Percentiles rank a stretch among this genome's conserved stretches.
Evolutionary conservation across 1,140 invertebrate species (phyloP).

Genomic region (Temnothorax curvispinosus): DNA sequence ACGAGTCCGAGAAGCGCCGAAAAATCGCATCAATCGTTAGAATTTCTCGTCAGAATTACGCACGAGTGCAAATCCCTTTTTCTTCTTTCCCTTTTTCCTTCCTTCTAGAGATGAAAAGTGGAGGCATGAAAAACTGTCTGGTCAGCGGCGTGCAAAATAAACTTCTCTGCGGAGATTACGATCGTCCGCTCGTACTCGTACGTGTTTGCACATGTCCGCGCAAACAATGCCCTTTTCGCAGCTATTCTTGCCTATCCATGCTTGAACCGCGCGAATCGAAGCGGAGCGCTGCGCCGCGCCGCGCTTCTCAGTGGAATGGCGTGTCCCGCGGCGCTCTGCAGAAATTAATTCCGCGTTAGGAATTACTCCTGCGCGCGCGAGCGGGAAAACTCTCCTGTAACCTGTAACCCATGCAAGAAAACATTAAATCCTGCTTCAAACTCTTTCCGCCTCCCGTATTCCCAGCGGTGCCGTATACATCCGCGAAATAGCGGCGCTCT

Average conservation of each 20-base stretch:
- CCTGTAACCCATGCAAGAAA: conserved; percentile 4
- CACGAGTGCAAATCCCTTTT: background rate
- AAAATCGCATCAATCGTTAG: background rate
- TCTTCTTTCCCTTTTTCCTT: no score
- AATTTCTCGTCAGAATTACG: conserved; percentile 6
- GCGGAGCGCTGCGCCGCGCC: background rate
- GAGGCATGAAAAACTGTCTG: background rate
- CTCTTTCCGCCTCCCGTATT: conserved; percentile 23
- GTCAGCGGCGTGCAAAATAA: conserved; percentile 27
- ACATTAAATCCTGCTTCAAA: conserved; percentile 45
- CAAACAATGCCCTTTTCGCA: conserved; percentile 37
- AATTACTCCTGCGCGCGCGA: background rate
- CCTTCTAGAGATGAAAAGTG: background rate
- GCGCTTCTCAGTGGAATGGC: conserved; percentile 13
- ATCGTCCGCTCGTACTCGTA: background rate
- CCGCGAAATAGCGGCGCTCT: conserved; percentile 1
- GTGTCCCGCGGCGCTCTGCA: conserved; percentile 29
- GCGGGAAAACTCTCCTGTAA: conserved; percentile 45
- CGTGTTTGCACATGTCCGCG: conserved; percentile 36
- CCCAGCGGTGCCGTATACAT: background rate
- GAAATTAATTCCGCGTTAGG: conserved; percentile 66
- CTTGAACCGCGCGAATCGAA: conserved; percentile 55
- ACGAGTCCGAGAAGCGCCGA: background rate
- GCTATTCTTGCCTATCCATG: conserved; percentile 52
- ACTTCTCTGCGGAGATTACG: conserved; percentile 33